Percentiles rank a stretch among this genome's conserved stretches.
phyloP scores from a whole-genome alignment of 2,797 vertebrate species.

The Danio aesculapii region DNA sequence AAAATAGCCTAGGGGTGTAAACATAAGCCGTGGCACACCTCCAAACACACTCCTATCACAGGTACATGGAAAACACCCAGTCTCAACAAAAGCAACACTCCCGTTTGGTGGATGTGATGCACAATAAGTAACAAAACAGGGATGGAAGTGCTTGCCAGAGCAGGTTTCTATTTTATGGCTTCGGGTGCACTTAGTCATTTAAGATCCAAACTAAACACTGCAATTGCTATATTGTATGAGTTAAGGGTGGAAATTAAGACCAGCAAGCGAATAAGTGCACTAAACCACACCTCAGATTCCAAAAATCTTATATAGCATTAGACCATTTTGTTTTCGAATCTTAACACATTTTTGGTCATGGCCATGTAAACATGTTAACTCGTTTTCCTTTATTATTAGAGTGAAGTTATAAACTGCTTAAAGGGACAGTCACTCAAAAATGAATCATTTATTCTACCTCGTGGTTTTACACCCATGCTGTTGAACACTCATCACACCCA shows the following conservation, averaged over 20 bases:
- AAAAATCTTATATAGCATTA: background rate
- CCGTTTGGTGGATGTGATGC: background rate
- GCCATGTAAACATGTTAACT: no score
- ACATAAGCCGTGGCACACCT: background rate
- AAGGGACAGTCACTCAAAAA: no score
- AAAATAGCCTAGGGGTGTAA: background rate
- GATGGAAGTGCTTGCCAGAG: background rate
- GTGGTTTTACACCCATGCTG: no score
- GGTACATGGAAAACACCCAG: background rate
- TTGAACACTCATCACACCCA: no score
- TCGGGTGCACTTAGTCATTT: background rate
- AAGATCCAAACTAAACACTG: background rate
- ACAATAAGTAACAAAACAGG: background rate
- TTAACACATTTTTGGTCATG: no score
- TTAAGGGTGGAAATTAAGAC: background rate
- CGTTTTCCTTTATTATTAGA: no score
- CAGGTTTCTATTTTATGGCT: background rate
- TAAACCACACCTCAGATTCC: background rate
- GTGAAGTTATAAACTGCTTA: no score
- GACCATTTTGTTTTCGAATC: background rate
- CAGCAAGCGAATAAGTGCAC: background rate
- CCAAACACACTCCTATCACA: background rate
- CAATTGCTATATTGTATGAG: conserved; percentile 13
- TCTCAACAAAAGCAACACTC: conserved; percentile 14
- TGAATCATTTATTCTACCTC: no score